Conservation (phyloP, 2,888 invertebrate genomes). For the Octodonta nipae region DNA sequence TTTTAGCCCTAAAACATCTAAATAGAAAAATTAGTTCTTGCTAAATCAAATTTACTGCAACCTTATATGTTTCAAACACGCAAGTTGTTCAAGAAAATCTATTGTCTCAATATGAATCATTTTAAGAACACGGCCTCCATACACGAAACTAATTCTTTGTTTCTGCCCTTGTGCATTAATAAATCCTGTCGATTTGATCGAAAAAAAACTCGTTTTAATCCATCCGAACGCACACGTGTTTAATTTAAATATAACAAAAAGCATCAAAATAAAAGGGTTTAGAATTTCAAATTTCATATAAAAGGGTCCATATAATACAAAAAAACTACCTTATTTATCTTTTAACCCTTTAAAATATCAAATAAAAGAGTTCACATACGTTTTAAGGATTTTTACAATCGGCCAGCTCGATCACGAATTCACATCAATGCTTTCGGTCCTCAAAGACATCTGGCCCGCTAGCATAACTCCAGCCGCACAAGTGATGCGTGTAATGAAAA, state of each 20-base stretch:
- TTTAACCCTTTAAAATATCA: conserved; percentile 24
- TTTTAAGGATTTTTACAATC: conserved; percentile 17
- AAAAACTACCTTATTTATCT: conserved; percentile 25
- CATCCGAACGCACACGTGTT: conserved; percentile 19
- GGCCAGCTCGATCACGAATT: conserved; percentile 7
- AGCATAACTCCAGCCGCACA: conserved; percentile 8
- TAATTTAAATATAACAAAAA: conserved; percentile 26
- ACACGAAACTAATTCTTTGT: too few relatives aligned
- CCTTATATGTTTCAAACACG: too few relatives aligned
- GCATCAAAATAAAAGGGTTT: conserved; percentile 30
- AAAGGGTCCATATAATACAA: conserved; percentile 18
- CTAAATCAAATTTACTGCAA: too few relatives aligned
- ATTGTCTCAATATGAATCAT: too few relatives aligned
- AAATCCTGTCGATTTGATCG: too few relatives aligned
- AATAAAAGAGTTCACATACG: conserved; percentile 19
- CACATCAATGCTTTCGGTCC: conserved; percentile 7
- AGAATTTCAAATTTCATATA: conserved; percentile 25
- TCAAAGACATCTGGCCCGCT: conserved; percentile 10
- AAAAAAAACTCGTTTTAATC: neutral
- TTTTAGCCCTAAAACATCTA: too few relatives aligned
- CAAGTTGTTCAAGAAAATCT: too few relatives aligned
- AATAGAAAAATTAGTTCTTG: too few relatives aligned
- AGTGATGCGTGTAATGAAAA: conserved; percentile 6
- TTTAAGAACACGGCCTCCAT: too few relatives aligned
- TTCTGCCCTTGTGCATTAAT: too few relatives aligned